Evolutionary conservation across 2,113 vertebrate genomes (phyloP).

Genomic region (Turnix velox): DNA sequence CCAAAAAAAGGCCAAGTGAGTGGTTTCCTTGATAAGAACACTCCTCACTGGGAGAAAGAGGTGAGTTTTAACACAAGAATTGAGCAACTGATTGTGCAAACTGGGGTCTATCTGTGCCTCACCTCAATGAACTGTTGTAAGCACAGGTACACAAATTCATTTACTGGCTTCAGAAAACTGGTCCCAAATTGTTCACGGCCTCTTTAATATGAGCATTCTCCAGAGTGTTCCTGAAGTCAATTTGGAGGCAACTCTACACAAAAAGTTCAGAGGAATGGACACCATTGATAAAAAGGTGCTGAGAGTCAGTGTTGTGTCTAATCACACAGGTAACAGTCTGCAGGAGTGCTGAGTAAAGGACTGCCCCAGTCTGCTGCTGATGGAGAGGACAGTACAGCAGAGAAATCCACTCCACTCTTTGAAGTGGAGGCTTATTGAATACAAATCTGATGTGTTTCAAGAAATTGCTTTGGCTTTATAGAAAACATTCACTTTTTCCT

Average conservation of each 20-base stretch:
- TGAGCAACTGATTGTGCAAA: not conserved
- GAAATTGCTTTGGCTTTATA: not conserved
- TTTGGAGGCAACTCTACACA: accelerated
- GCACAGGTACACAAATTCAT: not conserved
- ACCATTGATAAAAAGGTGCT: not conserved
- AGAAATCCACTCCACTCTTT: not conserved
- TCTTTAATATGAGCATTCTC: not conserved
- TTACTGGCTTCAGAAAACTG: not conserved
- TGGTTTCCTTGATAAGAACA: not conserved
- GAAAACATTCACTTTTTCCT: not conserved
- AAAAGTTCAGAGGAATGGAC: not conserved
- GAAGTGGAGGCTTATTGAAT: not conserved
- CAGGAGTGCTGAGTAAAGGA: not conserved
- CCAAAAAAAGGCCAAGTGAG: accelerated
- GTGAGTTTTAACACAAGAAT: not conserved
- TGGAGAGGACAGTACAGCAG: not conserved
- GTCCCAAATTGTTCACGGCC: not conserved
- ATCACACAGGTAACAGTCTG: not conserved
- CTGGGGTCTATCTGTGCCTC: not conserved
- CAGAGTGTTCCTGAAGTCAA: not conserved
- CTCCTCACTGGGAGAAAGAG: not conserved
- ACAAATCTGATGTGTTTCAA: not conserved
- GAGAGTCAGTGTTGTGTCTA: not conserved
- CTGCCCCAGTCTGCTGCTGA: not conserved
- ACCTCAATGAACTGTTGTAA: not conserved